Percentiles rank a stretch among this genome's conserved stretches.
These are phyloP conservation scores for Galleria mellonella DNA, from an alignment of 1,140 invertebrate species.

Conservation along the genomic window DNA sequence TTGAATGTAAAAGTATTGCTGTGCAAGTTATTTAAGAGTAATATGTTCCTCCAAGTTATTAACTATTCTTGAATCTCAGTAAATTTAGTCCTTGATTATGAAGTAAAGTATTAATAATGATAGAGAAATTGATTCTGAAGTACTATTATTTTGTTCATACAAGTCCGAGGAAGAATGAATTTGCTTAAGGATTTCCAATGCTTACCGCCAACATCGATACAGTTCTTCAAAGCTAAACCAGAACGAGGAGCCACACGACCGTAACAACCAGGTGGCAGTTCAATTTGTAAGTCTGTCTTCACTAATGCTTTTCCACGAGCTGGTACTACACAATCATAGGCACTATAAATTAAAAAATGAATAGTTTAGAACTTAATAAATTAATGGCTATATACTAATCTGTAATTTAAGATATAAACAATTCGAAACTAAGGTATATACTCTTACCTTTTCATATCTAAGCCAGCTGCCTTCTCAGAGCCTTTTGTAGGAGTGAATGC, in stretches of 20 bases:
- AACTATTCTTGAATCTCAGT: too few species aligned
- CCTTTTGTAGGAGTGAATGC: slow-evolving; percentile 89
- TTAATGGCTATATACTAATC: background rate
- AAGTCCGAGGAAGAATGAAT: too few species aligned
- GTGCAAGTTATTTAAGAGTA: too few species aligned
- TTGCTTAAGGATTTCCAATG: background rate
- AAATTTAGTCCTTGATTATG: too few species aligned
- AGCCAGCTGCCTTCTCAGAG: slow-evolving; percentile 90
- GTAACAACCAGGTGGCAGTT: slow-evolving; percentile 92
- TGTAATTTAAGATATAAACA: too few species aligned
- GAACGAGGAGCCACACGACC: slow-evolving; percentile 97
- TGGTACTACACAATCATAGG: slow-evolving; percentile 89
- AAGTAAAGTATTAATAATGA: too few species aligned
- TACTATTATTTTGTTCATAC: too few species aligned
- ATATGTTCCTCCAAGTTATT: too few species aligned
- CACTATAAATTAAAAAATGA: slow-evolving; percentile 76
- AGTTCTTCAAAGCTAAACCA: slow-evolving; percentile 95
- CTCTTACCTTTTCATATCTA: slow-evolving; percentile 89
- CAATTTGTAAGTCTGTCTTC: slow-evolving; percentile 94
- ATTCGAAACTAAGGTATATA: background rate
- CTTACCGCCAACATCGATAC: slow-evolving; percentile 94
- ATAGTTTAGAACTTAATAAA: background rate
- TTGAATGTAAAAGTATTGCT: too few species aligned
- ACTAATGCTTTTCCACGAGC: slow-evolving; percentile 89
- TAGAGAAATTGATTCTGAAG: too few species aligned